Base-by-base conservation (phyloP, 2,888 invertebrate genomes). In the Hedychridium roseum region DNA sequence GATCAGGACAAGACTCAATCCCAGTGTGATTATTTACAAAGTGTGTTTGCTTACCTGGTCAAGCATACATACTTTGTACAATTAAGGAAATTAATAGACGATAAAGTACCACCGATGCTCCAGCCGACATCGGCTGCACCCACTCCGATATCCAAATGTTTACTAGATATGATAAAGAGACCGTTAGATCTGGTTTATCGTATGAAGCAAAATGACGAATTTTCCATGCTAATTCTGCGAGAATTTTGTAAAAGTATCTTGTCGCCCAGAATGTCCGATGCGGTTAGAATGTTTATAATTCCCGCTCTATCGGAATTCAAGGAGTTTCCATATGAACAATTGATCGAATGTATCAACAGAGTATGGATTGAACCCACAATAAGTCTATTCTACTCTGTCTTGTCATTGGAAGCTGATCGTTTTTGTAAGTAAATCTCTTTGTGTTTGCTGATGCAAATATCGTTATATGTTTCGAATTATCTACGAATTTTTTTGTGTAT, bases 131-230 rank as follows among this genome's bases (percentile, higher is more conserved):
- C 86, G 0, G 82, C 84, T 47, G 85, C 92, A 17, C 91, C 91
- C 0, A 91, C 89, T 18, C 88, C 88, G 1, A 81, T 91, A 15
- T 84, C 89, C 4, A 87, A 85, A 27, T 89, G 89, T 52, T 81
- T 93, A 1, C 80, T 92, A 45, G 87, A 89, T 64, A 85, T 95
- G 68, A 85, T 94, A 47, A 84, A 88, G 64, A 84, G 90, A 57
- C 94, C 95, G 0, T 81, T 95, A 43, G 80, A 82, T 21, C 80
- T 88, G 51, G 81, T 86, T 35, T 78, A 82, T 56, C 72, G 73
- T 55, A 62, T 79, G 11, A 73, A 80, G 49, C 68, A 80, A 40
- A 50, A 57, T 3, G 69, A 69, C 34, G 80, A 82, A 32, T 85
- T 84, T 66, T 80, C 83, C 73, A 82, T 80, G 74, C 80, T 82